Evolutionary conservation across 1,140 invertebrate genomes (phyloP), one percentile per base, ranked within the genome.

Genomic region (Lordiphosa collinella): DNA sequence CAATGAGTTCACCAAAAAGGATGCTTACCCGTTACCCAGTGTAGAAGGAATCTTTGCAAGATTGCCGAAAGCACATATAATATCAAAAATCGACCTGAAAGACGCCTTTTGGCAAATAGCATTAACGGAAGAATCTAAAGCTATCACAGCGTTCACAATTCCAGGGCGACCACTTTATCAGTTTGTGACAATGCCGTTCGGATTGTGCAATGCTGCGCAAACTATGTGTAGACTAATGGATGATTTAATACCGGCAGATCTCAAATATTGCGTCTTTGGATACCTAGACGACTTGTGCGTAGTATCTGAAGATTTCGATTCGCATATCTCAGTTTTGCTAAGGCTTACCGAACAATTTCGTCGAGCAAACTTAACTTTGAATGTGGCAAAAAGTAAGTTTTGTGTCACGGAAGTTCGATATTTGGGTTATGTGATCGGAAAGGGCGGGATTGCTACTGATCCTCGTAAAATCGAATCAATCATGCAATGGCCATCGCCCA

Each of bases 341-440:
- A 14, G 12, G 6, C 16, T 44, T 3, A 10, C n/a, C 4, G 14
- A 48, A 12, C 11, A 50, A 7, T 25, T 25, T 25, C 22, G 35
- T 8, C 3, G 9, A 8, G 35, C 32, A 8, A 50, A 25, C 36
- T 11, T 25, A 25, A 25, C 48, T 5, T 29, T 41, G 40, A 52
- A 52, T 31, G 11, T 52, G 11, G 22, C 16, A 10, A 52, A 52
- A n/a, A 36, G 14, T 25, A 18, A 51, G 4, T 51, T 51, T 37
- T 37, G 35, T 25, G 18, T 51, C 6, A 16, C 10, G 1, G 11
- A 49, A 36, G 13, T 34, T n/a, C 16, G 16, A 13, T 49, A 49
- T 36, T 18, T 51, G 9, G 48, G 48, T 4, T 51, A 34, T 13
- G 22, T 38, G 5, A 51, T 51, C 4, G 48, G 48, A 18, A 9